Percentiles rank a stretch among this genome's conserved stretches.
Evolutionary conservation across 2,888 invertebrate species (phyloP).

Genomic region (Julus scandinavius): DNA sequence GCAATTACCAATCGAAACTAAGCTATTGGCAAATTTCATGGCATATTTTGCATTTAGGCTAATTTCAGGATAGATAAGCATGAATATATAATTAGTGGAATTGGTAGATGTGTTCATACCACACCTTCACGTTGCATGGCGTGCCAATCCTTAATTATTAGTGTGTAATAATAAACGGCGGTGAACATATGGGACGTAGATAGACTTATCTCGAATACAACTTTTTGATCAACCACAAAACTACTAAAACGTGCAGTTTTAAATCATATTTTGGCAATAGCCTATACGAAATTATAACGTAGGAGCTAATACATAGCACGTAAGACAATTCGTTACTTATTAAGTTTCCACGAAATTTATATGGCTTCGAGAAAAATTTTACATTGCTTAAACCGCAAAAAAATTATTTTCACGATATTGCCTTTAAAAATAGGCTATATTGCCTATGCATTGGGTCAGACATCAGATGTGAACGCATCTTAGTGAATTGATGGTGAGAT

Average conservation of each 20-base stretch:
- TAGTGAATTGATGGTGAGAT: too few species aligned
- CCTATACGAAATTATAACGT: not conserved
- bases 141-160: constrained; percentile 38
- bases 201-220: constrained; percentile 24
- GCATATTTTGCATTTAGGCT: constrained; percentile 43
- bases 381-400: not conserved
- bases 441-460: too few species aligned
- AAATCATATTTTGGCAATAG: constrained; percentile 25
- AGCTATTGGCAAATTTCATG: not conserved
- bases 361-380: not conserved
- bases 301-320: not conserved
- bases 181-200: constrained; percentile 29
- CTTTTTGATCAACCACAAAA: constrained; percentile 38
- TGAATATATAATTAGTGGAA: not conserved
- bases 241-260: constrained; percentile 13
- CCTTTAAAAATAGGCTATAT: not conserved
- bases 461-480: not conserved
- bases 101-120: not conserved
- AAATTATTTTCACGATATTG: constrained; percentile 18
- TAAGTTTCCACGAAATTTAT: not conserved
- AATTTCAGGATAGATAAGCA: constrained; percentile 14
- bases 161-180: not conserved
- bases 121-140: constrained; percentile 3
- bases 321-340: not conserved
- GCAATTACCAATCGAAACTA: not conserved